A percentile compares a stretch with the other conserved stretches of the same genome.
These are phyloP conservation scores for Craniophora ligustri DNA, from an alignment of 2,888 invertebrate genomes.

Conservation along the genomic window DNA sequence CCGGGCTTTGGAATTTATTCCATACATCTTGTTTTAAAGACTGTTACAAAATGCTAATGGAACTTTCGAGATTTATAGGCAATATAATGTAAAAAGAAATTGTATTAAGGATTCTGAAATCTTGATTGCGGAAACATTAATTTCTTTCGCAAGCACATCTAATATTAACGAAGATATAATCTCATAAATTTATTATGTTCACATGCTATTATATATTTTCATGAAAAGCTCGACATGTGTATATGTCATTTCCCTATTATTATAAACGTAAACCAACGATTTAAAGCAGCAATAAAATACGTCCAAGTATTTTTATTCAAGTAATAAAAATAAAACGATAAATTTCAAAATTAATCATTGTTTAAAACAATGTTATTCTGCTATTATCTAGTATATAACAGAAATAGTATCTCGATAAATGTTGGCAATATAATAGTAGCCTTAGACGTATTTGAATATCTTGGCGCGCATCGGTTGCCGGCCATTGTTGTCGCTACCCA, in stretches of 20 bases:
- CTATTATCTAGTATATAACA: constrained; percentile 42
- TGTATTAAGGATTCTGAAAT: constrained; percentile 18
- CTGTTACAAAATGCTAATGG: constrained; percentile 43
- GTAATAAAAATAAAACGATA: not conserved
- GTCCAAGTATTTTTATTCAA: constrained; percentile 1
- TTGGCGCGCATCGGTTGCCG: constrained; percentile 81
- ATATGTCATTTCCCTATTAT: constrained; percentile 12
- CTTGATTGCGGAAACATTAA: constrained; percentile 47
- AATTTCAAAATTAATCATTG: constrained; percentile 24
- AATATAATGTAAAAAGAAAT: constrained; percentile 18
- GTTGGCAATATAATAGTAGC: constrained; percentile 81
- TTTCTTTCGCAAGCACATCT: constrained; percentile 27
- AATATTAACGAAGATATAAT: constrained; percentile 15
- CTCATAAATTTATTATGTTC: constrained; percentile 23
- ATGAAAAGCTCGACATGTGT: constrained; percentile 15
- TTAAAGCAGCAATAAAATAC: not conserved
- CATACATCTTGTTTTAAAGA: constrained; percentile 41
- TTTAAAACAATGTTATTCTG: constrained; percentile 46
- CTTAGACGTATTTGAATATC: constrained; percentile 88
- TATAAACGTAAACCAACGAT: constrained; percentile 7
- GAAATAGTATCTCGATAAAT: constrained; percentile 71
- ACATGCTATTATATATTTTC: constrained; percentile 16
- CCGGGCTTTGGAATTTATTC: constrained; percentile 56
- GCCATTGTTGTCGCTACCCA: constrained; percentile 84
- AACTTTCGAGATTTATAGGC: constrained; percentile 40